Evolutionary conservation across 2,888 invertebrate genomes (phyloP).

Genomic region (Yponomeuta cagnagella): DNA sequence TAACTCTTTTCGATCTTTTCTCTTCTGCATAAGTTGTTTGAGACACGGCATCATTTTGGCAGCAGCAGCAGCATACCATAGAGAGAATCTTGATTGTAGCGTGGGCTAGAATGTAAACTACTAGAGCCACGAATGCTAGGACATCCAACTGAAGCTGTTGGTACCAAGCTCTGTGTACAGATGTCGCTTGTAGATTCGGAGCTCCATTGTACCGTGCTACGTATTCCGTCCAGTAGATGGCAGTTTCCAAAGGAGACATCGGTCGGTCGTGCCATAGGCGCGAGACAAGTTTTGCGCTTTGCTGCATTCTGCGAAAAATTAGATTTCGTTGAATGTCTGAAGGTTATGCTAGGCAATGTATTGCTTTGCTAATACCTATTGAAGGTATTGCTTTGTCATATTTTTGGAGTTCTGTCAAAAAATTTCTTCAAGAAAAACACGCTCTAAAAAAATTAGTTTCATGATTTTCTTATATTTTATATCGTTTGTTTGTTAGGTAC

Average conservation of each 20-base stretch:
- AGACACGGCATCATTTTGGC: slow-evolving; percentile 31
- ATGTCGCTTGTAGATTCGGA: slow-evolving; percentile 52
- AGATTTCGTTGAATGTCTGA: neutral
- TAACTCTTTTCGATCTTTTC: slow-evolving; percentile 54
- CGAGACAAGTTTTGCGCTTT: slow-evolving; percentile 59
- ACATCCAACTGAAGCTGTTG: slow-evolving; percentile 62
- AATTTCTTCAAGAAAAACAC: neutral
- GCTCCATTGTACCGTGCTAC: slow-evolving; percentile 65
- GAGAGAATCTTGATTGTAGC: slow-evolving; percentile 52
- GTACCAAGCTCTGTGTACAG: slow-evolving; percentile 51
- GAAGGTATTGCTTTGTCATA: too few relatives aligned
- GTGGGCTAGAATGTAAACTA: slow-evolving; percentile 46
- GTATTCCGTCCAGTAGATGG: slow-evolving; percentile 77
- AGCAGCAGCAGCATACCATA: slow-evolving; percentile 54
- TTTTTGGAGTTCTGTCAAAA: neutral
- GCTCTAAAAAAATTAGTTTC: too few relatives aligned
- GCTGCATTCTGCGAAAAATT: slow-evolving; percentile 46
- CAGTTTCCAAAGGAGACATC: slow-evolving; percentile 67
- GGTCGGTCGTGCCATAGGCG: slow-evolving; percentile 71
- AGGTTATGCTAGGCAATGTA: neutral
- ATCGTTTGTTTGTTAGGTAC: too few relatives aligned
- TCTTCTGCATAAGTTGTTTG: slow-evolving; percentile 36
- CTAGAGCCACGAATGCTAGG: slow-evolving; percentile 50
- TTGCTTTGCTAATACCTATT: too few relatives aligned
- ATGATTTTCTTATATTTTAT: too few relatives aligned